Evolutionary conservation across 1,140 invertebrate species (phyloP).

Genomic region (Tetragnatha versicolor): DNA sequence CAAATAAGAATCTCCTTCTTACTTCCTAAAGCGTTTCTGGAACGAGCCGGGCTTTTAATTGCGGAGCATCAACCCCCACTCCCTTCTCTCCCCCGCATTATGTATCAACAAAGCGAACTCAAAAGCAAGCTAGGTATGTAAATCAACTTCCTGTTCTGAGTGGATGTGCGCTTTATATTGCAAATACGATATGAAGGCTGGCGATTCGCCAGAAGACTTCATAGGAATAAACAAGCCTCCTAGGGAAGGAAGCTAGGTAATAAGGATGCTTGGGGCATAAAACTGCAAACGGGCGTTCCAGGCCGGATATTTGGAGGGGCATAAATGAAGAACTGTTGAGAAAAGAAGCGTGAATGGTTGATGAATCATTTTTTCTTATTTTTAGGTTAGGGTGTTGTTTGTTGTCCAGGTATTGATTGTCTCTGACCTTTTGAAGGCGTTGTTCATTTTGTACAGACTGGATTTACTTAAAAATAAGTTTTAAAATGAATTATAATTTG

Average conservation of each 20-base stretch:
- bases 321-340: constrained; percentile 5
- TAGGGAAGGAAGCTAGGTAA: constrained; percentile 6
- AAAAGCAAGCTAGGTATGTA: constrained; percentile 2
- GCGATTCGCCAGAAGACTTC: constrained; percentile 28
- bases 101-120: constrained; percentile 5
- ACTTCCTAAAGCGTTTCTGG: background rate
- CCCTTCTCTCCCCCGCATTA: background rate
- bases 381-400: too few relatives aligned
- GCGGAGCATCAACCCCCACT: too few relatives aligned
- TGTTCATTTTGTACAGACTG: too few relatives aligned
- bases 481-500: too few relatives aligned
- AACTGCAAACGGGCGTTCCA: background rate
- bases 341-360: background rate
- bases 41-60: constrained; percentile 20
- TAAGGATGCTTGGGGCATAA: constrained; percentile 18
- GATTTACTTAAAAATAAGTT: too few relatives aligned
- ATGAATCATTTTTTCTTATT: too few relatives aligned
- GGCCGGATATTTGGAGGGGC: constrained; percentile 2
- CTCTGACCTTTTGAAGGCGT: too few relatives aligned
- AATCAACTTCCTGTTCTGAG: constrained; percentile 30
- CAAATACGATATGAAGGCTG: constrained; percentile 3
- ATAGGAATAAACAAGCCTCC: constrained; percentile 17
- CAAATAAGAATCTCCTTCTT: constrained; percentile 17
- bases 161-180: constrained; percentile 17
- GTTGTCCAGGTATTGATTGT: too few relatives aligned